phyloP scores from a whole-genome alignment of 2,888 invertebrate species.

The Apotomis capreana region DNA sequence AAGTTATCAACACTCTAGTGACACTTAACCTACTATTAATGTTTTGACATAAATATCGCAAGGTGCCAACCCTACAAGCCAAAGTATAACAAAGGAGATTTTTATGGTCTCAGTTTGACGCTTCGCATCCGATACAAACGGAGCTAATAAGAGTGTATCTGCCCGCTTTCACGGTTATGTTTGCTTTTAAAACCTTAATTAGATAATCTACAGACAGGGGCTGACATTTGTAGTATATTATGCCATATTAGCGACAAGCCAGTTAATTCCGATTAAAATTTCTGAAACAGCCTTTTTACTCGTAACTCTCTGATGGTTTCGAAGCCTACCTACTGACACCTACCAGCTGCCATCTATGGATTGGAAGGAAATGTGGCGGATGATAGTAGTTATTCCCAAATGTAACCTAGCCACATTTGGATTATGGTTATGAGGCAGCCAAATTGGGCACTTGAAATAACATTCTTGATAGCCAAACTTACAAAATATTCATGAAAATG shows the following conservation, averaged over 20 bases:
- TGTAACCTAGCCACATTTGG: too few species aligned
- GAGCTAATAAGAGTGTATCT: slow-evolving; percentile 21
- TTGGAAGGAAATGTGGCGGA: too few species aligned
- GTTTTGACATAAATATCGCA: not conserved
- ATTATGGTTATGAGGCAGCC: too few species aligned
- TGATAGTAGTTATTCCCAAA: too few species aligned
- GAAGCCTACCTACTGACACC: too few species aligned
- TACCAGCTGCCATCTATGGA: too few species aligned
- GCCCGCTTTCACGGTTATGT: slow-evolving; percentile 14
- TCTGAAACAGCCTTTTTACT: not conserved
- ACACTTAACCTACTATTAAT: too few species aligned
- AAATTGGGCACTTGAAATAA: too few species aligned
- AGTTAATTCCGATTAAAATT: not conserved
- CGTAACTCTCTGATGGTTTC: too few species aligned
- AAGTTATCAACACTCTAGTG: too few species aligned
- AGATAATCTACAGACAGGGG: slow-evolving; percentile 5
- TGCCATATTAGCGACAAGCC: not conserved
- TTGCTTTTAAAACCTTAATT: slow-evolving; percentile 28
- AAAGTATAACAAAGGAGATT: slow-evolving; percentile 32
- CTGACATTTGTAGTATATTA: slow-evolving; percentile 3
- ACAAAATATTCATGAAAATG: too few species aligned
- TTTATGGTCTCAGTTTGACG: slow-evolving; percentile 32
- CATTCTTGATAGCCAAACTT: too few species aligned
- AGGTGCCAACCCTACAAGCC: slow-evolving; percentile 23
- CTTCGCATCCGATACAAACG: slow-evolving; percentile 23